Base-by-base conservation (phyloP, 2,113 vertebrate species). In the Istiophorus platypterus region DNA sequence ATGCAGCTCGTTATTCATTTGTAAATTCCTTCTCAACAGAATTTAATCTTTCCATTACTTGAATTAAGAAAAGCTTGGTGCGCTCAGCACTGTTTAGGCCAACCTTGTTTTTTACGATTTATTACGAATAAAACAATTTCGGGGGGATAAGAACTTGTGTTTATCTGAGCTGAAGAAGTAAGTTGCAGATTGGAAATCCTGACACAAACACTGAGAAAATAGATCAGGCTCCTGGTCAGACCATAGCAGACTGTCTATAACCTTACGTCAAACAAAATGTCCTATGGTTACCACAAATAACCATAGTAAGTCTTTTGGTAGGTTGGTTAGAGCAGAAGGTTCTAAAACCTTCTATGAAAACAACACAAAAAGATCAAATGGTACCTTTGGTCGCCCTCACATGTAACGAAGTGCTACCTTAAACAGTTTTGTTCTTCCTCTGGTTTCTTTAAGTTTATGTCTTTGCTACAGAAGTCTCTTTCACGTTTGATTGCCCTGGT, bases 401-500 rank as follows among this genome's bases (percentile, higher is more conserved):
- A 41, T 67, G 7, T 7, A 47, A 56, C 18, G 3, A 12, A 14
- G 13, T 14, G 39, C 41, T 24, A 45, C 62, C 54, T 66, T 61
- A 64, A 56, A 58, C 29, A 0, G 15, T 42, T 67, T 6, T 45
- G 27, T 59, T 62, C 18, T 26, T 41, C 51, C 22, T 1, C 59
- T 69, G 15, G 5, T 56, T 34, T 42, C 20, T 49, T 70, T 18
- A 29, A 2, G n/a, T 61, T 73, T 58, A 49, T 42, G 20, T 63
- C 31, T 61, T 63, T 52, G 42, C 69, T 42, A 0, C 42, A 54
- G 54, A 72, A 63, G 45, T 57, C 56, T 27, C 59, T 72, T 64
- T 84, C 56, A 70, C 72, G 66, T 87, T 77, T 77, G 62, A 74
- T 81, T 74, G 14, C 29, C 56, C 34, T 3, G 17, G 66, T 66